Conservation (phyloP, 2,113 vertebrate genomes). For the Saccopteryx bilineata region DNA sequence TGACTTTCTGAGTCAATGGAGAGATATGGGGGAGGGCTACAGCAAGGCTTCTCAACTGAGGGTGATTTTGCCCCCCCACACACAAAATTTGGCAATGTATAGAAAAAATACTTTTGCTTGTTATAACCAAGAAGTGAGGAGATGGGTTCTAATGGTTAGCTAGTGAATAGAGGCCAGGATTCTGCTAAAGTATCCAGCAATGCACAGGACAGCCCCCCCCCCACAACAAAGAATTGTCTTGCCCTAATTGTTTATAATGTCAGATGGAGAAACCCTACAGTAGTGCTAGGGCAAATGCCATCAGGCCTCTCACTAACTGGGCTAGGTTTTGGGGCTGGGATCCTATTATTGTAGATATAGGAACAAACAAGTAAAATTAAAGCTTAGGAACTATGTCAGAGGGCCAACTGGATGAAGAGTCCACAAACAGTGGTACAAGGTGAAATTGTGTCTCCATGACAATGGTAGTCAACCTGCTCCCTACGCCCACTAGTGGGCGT, state of each 20-base stretch:
- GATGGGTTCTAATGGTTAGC: neutral
- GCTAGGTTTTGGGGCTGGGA: neutral
- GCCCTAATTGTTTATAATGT: neutral
- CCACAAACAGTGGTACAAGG: neutral
- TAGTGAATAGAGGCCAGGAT: neutral
- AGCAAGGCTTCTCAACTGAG: neutral
- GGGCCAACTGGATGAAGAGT: neutral
- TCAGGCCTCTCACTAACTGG: neutral
- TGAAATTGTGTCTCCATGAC: neutral
- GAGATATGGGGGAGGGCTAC: neutral
- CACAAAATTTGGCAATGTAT: neutral
- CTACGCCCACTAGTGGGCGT: no score
- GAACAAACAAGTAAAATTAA: conserved; percentile 14
- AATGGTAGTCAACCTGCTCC: no score
- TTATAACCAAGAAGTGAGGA: neutral
- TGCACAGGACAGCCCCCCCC: neutral
- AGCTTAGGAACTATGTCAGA: neutral
- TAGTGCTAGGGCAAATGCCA: neutral
- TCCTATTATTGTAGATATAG: neutral
- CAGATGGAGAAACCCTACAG: neutral
- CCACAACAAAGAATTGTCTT: neutral
- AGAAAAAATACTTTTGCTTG: neutral
- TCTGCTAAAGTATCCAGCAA: neutral
- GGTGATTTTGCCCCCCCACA: neutral
- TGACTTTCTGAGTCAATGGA: conserved; percentile 4